phyloP scores from a whole-genome alignment of 1,140 invertebrate genomes.

The Drosophila orosa region DNA sequence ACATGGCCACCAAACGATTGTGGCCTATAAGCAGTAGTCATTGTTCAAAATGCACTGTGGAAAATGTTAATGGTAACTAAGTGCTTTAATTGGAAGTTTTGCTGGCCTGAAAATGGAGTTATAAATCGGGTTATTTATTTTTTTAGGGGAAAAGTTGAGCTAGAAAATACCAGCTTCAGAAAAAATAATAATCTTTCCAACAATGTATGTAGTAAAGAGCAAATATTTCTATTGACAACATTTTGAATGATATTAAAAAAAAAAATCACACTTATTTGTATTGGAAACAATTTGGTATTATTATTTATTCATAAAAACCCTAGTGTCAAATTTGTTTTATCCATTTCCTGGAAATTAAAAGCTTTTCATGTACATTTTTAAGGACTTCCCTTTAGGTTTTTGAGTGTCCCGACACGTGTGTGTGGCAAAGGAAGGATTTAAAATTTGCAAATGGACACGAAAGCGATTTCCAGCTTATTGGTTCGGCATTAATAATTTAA shows the following conservation, averaged over 20 bases:
- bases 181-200: not conserved
- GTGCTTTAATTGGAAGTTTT: too few species aligned
- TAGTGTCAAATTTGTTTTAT: not conserved
- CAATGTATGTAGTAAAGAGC: not conserved
- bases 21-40: constrained; percentile 9
- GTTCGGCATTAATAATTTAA: constrained; percentile 46
- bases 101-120: not conserved
- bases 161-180: not conserved
- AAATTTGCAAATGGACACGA: constrained; percentile 37
- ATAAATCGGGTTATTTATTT: not conserved
- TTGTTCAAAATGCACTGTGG: not conserved
- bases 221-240: not conserved
- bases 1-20: constrained; percentile 19
- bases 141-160: not conserved
- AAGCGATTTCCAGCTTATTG: constrained; percentile 50
- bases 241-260: too few species aligned
- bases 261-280: too few species aligned
- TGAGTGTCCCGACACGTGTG: constrained; percentile 4
- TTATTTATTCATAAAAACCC: not conserved
- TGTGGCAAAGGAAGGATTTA: constrained; percentile 6
- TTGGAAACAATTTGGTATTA: not conserved
- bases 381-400: not conserved
- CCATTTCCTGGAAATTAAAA: not conserved
- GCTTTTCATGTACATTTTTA: not conserved
- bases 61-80: too few species aligned